Base-by-base conservation (phyloP, 2,113 vertebrate genomes). In the Aspidoscelis tigris region DNA sequence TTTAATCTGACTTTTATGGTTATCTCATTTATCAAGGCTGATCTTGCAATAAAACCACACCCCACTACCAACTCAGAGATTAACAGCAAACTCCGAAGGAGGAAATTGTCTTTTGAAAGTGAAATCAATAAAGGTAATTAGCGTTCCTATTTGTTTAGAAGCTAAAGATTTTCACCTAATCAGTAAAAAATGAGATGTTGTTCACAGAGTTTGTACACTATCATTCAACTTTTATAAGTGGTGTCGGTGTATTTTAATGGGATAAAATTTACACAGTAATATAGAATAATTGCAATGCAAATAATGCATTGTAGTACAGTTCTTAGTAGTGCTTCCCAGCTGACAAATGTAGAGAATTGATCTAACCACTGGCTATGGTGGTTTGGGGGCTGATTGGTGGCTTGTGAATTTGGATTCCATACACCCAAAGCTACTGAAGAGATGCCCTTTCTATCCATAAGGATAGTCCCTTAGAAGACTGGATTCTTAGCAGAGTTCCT, bases 21-120 rank as follows among this genome's bases (percentile, higher is more conserved):
- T 88, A 61, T 94, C 93, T 91, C 89, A 86, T 91, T 94, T 85
- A 93, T 89, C 93, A 95, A 96, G 95, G 92, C 95, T 92, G 94
- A 95, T 85, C 92, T 96, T 58, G 55, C 94, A 88, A 91, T 96
- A 92, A 94, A 92, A 90, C 93, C 94, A 89, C 95, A 97, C 88
- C 94, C 92, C 75, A 83, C 94, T 88, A 96, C 95, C 89, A 97
- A 97, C 85, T 97, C 93, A 1, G 97, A 98, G 70, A 96, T 86
- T 80, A 97, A 98, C 83, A 93, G 90, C 90, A 98, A 97, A 90
- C 95, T 95, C 24, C 92, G 92, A 90, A 96, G 97, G 93, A 96
- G 98, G 92, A 98, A 97, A 95, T 96, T 98, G 87, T 99, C 98
- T 79, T 98, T 98, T 92, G 98, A 98, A 89, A 96, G 96, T 86